Evolutionary conservation across 2,888 invertebrate genomes (phyloP).

Genomic region (Hirudinaria manillensis): DNA sequence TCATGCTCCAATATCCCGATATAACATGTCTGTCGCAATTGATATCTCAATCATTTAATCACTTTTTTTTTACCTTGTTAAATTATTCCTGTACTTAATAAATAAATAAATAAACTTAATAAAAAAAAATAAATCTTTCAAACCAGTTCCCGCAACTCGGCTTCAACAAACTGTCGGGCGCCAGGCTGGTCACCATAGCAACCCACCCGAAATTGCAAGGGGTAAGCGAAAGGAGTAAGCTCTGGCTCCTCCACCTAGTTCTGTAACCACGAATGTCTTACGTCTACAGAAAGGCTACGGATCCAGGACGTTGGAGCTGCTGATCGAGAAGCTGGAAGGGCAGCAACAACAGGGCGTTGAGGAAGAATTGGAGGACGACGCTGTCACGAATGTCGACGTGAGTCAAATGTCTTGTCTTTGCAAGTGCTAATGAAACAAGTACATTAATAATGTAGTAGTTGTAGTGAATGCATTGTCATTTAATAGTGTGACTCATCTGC

Average conservation of each 20-base stretch:
- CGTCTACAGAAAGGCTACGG: constrained; percentile 99
- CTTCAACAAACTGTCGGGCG: constrained; percentile 82
- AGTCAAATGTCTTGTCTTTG: no score
- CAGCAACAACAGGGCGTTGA: constrained; percentile 50
- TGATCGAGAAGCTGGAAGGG: constrained; percentile 81
- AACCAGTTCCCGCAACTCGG: constrained; percentile 80
- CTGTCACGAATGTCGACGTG: neutral
- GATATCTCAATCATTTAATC: no score
- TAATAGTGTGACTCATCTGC: no score
- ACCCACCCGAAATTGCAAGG: constrained; percentile 85
- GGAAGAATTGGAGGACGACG: neutral
- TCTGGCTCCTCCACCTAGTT: no score
- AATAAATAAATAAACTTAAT: neutral
- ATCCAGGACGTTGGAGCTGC: constrained; percentile 71
- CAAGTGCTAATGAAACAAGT: no score
- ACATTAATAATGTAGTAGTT: constrained; percentile 35
- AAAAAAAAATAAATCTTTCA: no score
- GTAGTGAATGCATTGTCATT: no score
- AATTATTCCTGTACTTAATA: neutral
- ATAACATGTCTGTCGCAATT: no score
- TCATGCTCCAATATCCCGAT: neutral
- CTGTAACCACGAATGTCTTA: no score
- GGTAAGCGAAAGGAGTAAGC: constrained; percentile 43
- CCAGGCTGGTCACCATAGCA: constrained; percentile 87
- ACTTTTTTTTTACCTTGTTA: constrained; percentile 20